Evolutionary conservation across 2,888 invertebrate genomes (phyloP).

Genomic region (Chrysolina oricalcia): DNA sequence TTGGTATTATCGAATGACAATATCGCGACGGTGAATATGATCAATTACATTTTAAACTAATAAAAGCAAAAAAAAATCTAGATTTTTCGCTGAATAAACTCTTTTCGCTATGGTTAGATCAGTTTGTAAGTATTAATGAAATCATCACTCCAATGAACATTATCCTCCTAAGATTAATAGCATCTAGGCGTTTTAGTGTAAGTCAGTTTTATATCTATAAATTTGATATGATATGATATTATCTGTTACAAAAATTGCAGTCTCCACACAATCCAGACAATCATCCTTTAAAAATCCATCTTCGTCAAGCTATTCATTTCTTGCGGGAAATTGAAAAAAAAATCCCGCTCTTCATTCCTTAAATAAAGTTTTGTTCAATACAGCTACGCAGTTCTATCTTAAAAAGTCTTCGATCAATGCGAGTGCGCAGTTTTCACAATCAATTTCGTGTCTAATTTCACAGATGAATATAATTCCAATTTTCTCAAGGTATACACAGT

Average conservation of each 20-base stretch:
- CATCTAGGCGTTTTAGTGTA: neutral
- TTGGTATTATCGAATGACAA: too few relatives aligned
- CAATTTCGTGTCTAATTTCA: constrained; percentile 28
- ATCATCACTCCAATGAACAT: neutral
- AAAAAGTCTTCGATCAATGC: neutral
- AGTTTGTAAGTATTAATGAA: neutral
- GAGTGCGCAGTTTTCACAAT: neutral
- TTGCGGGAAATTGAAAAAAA: neutral
- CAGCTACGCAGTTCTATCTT: neutral
- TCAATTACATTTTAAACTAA: too few relatives aligned
- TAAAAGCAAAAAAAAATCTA: too few relatives aligned
- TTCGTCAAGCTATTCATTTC: neutral
- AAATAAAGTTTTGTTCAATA: neutral
- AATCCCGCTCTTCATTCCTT: neutral
- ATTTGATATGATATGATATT: constrained; percentile 66
- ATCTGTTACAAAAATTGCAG: constrained; percentile 61
- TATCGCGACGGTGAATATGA: too few relatives aligned
- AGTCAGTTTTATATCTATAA: constrained; percentile 11
- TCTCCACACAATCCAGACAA: constrained; percentile 56
- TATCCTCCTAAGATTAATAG: neutral
- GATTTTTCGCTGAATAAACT: too few relatives aligned
- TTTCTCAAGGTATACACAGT: constrained; percentile 19
- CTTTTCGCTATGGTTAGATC: too few relatives aligned
- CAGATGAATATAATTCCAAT: constrained; percentile 12
- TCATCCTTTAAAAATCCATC: constrained; percentile 18